Percentiles rank a stretch among this genome's conserved stretches.
Conservation (phyloP, 2,888 invertebrate genomes). For the Lypha dubia region DNA sequence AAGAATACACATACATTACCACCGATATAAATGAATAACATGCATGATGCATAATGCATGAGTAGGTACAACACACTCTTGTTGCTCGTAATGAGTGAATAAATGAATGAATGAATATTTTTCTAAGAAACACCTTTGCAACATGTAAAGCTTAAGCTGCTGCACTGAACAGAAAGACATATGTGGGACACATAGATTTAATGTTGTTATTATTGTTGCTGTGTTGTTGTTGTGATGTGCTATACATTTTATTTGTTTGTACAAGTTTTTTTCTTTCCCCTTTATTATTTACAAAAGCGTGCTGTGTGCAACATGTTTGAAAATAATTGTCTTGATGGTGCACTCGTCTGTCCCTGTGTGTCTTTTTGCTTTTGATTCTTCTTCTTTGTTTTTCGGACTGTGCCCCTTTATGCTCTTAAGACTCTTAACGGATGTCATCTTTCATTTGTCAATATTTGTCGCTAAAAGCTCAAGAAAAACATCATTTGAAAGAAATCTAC, state of each 20-base stretch:
- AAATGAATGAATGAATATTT: constrained; percentile 28
- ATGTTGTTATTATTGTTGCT: too few relatives aligned
- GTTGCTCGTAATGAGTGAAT: constrained; percentile 17
- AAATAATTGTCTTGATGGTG: constrained; percentile 42
- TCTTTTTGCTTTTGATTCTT: constrained; percentile 16
- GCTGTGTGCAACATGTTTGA: constrained; percentile 70
- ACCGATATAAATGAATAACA: constrained; percentile 23
- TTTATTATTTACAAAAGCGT: constrained; percentile 58
- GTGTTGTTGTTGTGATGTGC: constrained; percentile 43
- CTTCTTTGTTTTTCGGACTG: not conserved
- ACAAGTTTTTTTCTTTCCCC: constrained; percentile 9
- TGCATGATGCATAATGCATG: constrained; percentile 4
- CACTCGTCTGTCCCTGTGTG: constrained; percentile 1
- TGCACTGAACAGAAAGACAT: constrained; percentile 26
- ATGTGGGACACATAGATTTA: constrained; percentile 52
- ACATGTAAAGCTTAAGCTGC: constrained; percentile 29
- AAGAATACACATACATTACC: too few relatives aligned
- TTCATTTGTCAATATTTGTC: constrained; percentile 74
- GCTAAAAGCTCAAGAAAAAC: constrained; percentile 59
- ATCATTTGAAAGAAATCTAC: constrained; percentile 34
- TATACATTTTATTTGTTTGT: constrained; percentile 55
- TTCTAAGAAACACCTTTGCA: constrained; percentile 61
- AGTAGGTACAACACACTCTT: not conserved
- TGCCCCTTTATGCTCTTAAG: constrained; percentile 33
- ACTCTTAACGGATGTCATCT: constrained; percentile 73